These are phyloP conservation scores for Arrhopalites spinosus DNA, from an alignment of 2,888 invertebrate genomes.

Conservation along the genomic window DNA sequence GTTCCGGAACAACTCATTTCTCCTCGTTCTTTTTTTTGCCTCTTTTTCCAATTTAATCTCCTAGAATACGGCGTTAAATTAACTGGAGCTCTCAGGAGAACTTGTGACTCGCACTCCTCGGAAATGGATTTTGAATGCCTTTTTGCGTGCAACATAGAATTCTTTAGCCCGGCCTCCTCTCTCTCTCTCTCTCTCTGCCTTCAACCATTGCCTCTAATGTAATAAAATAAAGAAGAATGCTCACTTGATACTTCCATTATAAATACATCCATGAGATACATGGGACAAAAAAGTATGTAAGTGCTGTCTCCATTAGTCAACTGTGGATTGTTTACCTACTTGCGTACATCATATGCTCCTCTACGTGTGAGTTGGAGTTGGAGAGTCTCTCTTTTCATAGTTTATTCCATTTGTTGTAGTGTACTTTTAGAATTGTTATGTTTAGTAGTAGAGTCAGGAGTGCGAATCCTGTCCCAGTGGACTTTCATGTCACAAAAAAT, in stretches of 20 bases:
- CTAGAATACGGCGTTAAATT: slow-evolving; percentile 56
- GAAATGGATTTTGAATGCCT: slow-evolving; percentile 52
- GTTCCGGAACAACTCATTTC: slow-evolving; percentile 30
- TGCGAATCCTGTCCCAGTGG: slow-evolving; percentile 51
- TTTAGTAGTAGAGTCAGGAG: slow-evolving; percentile 30
- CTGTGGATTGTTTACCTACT: slow-evolving; percentile 27
- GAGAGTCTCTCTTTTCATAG: neutral
- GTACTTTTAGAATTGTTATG: slow-evolving; percentile 27
- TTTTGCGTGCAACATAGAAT: slow-evolving; percentile 46
- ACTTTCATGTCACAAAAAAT: slow-evolving; percentile 55
- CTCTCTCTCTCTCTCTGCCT: slow-evolving; percentile 13
- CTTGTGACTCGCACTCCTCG: slow-evolving; percentile 43
- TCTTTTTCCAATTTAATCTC: slow-evolving; percentile 45
- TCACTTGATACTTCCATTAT: slow-evolving; percentile 3
- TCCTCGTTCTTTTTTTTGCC: slow-evolving; percentile 20
- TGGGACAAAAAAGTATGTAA: neutral
- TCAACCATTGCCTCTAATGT: slow-evolving; percentile 26
- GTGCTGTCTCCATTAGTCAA: slow-evolving; percentile 27
- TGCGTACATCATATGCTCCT: slow-evolving; percentile 3
- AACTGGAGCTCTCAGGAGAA: slow-evolving; percentile 53
- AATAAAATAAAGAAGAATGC: slow-evolving; percentile 20
- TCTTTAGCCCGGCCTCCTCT: slow-evolving; percentile 2
- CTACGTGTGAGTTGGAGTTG: slow-evolving; percentile 11
- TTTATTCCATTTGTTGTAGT: slow-evolving; percentile 4
- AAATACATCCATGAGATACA: neutral